Percentiles rank a stretch among this genome's conserved stretches.
Conservation (phyloP, 2,888 invertebrate genomes). For the Sabellastarte sp. region DNA sequence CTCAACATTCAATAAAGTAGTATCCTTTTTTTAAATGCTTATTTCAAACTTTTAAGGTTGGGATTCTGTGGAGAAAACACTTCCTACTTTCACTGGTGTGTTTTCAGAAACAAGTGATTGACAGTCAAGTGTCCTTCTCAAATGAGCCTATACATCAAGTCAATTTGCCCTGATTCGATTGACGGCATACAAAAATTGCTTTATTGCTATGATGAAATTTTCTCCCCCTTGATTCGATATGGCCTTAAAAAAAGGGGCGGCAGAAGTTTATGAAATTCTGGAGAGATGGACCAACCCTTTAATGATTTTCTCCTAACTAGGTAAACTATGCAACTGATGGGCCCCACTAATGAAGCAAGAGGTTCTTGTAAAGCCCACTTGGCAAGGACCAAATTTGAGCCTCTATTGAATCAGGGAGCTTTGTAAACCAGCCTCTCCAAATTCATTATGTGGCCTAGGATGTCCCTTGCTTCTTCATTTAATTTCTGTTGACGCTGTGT, state of each 20-base stretch:
- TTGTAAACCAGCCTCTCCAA: background rate
- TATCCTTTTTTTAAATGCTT: background rate
- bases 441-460: background rate
- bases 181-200: background rate
- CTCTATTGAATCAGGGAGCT: background rate
- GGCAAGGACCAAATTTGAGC: background rate
- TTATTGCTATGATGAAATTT: background rate
- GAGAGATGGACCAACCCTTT: background rate
- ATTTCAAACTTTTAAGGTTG: no score
- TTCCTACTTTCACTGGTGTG: no score
- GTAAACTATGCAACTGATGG: background rate
- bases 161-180: background rate
- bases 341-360: background rate
- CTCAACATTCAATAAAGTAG: no score
- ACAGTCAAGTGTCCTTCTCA: background rate
- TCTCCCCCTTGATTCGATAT: background rate
- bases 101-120: conserved; percentile 1
- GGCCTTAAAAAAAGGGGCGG: no score
- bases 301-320: no score
- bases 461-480: background rate
- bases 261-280: background rate
- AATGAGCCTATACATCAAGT: background rate
- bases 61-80: no score
- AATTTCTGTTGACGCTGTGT: background rate
- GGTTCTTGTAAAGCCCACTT: background rate